A percentile compares a stretch with the other conserved stretches of the same genome.
Evolutionary conservation across 2,888 invertebrate genomes (phyloP).

Genomic region (Chromoteleia sp.): DNA sequence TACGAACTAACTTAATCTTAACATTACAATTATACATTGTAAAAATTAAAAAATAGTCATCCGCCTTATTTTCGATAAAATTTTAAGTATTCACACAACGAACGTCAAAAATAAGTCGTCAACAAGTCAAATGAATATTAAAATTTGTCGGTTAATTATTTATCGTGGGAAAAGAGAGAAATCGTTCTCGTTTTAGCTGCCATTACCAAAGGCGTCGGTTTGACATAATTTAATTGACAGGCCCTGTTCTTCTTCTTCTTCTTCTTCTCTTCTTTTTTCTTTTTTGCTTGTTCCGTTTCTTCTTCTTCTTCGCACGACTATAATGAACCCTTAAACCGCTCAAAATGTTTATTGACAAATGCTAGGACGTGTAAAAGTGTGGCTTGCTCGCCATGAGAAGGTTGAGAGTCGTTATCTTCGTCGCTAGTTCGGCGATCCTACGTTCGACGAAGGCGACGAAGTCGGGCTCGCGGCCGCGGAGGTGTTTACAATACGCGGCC

Average conservation of each 20-base stretch:
- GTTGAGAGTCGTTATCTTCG: conserved; percentile 42
- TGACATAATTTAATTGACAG: conserved; percentile 53
- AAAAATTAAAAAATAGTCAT: conserved; percentile 66
- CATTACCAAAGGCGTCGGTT: conserved; percentile 6
- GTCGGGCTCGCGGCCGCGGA: conserved; percentile 74
- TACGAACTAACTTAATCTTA: conserved; percentile 62
- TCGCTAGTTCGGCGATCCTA: conserved; percentile 78
- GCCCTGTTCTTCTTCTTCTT: conserved; percentile 23
- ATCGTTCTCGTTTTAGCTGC: conserved; percentile 3
- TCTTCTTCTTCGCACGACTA: conserved; percentile 28
- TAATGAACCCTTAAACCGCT: conserved; percentile 60
- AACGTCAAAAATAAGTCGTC: conserved; percentile 20
- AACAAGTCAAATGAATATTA: conserved; percentile 44
- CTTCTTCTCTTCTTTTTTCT: neutral
- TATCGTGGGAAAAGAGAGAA: conserved; percentile 20
- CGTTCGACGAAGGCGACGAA: conserved; percentile 78
- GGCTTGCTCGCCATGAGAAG: conserved; percentile 16
- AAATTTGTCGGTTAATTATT: conserved; percentile 24
- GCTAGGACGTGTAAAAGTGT: conserved; percentile 70
- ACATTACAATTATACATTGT: conserved; percentile 61
- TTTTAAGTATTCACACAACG: conserved; percentile 46
- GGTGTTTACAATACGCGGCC: conserved; percentile 75
- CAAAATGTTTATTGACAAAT: conserved; percentile 74
- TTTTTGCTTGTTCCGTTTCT: conserved; percentile 6
- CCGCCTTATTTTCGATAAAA: conserved; percentile 48